Percentiles rank a stretch among this genome's conserved stretches.
These are phyloP conservation scores for Oreotrochilus melanogaster DNA, from an alignment of 2,113 vertebrate species.

Conservation along the genomic window DNA sequence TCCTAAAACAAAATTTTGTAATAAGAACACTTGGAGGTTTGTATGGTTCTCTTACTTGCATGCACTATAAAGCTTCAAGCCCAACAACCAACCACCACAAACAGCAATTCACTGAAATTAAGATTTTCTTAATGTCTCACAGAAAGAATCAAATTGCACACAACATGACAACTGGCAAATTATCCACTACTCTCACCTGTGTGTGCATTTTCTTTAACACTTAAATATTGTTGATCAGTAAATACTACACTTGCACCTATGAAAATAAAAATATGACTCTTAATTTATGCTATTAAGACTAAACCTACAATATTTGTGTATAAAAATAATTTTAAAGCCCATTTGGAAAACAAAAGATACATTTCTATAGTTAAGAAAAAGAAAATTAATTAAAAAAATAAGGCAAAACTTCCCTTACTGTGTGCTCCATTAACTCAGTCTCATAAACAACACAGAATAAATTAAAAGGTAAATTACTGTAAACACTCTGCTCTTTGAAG, in stretches of 20 bases:
- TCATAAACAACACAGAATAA: background rate
- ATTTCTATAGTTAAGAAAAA: background rate
- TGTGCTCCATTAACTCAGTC: background rate
- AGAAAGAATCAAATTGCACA: slow-evolving; percentile 30
- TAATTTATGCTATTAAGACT: background rate
- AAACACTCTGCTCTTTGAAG: background rate
- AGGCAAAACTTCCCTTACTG: background rate
- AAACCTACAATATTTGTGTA: background rate
- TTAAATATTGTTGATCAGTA: background rate
- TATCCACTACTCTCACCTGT: background rate
- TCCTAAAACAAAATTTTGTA: background rate
- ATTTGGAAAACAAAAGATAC: background rate
- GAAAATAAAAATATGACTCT: slow-evolving; percentile 21
- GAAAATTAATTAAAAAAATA: background rate
- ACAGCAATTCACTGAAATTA: background rate
- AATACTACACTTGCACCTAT: background rate
- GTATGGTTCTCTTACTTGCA: background rate
- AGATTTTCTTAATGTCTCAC: background rate
- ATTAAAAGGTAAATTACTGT: background rate
- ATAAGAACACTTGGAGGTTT: background rate
- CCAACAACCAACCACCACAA: background rate
- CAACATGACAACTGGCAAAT: background rate
- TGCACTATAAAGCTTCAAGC: background rate
- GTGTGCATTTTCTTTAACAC: background rate
- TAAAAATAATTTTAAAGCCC: background rate